Evolutionary conservation across 2,113 vertebrate species (phyloP), one percentile per base, ranked within the genome.

Genomic region (Cololabis saira): DNA sequence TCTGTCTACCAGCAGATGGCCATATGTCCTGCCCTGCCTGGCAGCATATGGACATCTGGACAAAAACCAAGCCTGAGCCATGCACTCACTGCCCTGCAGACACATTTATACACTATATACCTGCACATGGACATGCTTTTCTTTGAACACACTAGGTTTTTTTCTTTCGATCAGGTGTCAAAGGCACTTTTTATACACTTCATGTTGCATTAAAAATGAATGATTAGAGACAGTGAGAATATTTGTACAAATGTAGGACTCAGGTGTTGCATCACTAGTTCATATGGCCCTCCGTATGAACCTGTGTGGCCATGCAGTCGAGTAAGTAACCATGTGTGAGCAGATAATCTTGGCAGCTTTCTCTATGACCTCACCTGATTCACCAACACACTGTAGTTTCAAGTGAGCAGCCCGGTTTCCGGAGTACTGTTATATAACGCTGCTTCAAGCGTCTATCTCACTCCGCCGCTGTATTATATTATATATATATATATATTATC

Each of bases 11-110:
- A 84, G 69, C 87, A 89, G 87, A 88, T 89, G 84, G 84, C 74
- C 70, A 70, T 72, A 71, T 78, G 80, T 74, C 81, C 76, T 77
- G 75, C 64, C 76, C 82, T 74, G 84, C 83, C 66, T 58, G 71
- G 71, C 56, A 79, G 44, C 87, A 89, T 85, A 90, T 90, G 90
- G 84, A 70, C 84, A 67, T 82, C 78, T 88, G 84, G 87, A 87
- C 78, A 12, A 33, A 44, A 48, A 77, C 79, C 85, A 87, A 83
- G 57, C 48, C 57, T 41, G 72, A 67, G 67, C 62, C 40, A 14
- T 47, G 33, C 33, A 24, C 55, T 68, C 21, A 60, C 12, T 44
- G 11, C 22, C 47, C 53, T 21, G 44, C 11, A 58, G 16, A 49
- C 63, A 68, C 19, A 21, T 40, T 43, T 3, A 49, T 22, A 55